Percentiles rank a stretch among this genome's conserved stretches.
Conservation (phyloP, 2,888 invertebrate species). For the Trisateles emortualis region DNA sequence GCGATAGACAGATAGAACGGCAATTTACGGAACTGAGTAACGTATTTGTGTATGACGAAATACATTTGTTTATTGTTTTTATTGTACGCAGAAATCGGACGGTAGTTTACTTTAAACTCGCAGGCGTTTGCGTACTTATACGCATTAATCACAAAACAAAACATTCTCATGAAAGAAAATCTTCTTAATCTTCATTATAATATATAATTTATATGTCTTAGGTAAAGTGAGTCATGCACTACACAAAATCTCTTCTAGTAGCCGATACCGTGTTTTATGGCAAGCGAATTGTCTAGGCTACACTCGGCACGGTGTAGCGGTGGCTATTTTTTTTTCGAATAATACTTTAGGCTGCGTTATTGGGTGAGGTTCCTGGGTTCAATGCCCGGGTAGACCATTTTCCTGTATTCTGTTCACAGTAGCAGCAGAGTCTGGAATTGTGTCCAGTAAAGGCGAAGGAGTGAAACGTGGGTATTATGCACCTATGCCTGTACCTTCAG, state of each 20-base stretch:
- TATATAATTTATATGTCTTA: conserved; percentile 22
- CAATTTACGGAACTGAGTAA: conserved; percentile 20
- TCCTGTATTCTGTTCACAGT: too few relatives aligned
- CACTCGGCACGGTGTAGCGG: too few relatives aligned
- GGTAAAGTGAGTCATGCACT: conserved; percentile 34
- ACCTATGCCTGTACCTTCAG: too few relatives aligned
- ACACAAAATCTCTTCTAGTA: background rate
- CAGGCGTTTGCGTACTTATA: conserved; percentile 36
- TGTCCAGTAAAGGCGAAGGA: too few relatives aligned
- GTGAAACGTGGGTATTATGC: too few relatives aligned
- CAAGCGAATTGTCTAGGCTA: too few relatives aligned
- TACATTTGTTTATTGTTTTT: conserved; percentile 35
- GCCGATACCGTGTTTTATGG: too few relatives aligned
- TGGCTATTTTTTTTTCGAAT: too few relatives aligned
- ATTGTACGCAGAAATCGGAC: conserved; percentile 36
- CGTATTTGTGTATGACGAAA: conserved; percentile 26
- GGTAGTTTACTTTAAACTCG: conserved; percentile 43
- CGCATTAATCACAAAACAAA: conserved; percentile 29
- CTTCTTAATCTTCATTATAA: conserved; percentile 30
- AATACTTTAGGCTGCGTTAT: too few relatives aligned
- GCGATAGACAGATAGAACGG: conserved; percentile 15
- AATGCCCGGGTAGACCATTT: too few relatives aligned
- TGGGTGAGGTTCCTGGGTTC: too few relatives aligned
- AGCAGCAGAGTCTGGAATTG: too few relatives aligned
- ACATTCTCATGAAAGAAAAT: conserved; percentile 38